Evolutionary conservation across 1,140 invertebrate species (phyloP), one percentile per base, ranked within the genome.

Genomic region (Neodiprion lecontei): DNA sequence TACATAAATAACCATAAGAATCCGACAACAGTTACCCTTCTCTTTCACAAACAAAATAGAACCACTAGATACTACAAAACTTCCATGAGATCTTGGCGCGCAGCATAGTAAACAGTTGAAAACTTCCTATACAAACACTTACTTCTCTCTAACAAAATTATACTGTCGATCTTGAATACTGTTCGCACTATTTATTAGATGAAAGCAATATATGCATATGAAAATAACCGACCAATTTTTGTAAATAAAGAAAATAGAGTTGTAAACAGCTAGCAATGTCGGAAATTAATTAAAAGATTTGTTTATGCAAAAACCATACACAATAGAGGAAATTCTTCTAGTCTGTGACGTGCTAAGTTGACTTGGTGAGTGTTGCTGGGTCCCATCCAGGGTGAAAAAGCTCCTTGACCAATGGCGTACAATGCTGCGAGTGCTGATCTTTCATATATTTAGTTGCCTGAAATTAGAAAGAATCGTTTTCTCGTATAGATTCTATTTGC

Each of bases 371-470:
- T 17, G 53, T 61, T 67, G 77, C 73, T 72, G 87, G 85, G 79
- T 88, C 76, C 88, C 88, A 89, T 49, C 86, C 86, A 28, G 85
- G 79, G 69, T 91, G 88, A 83, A 96, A 96, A 78, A 92, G 90
- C 73, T 92, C 89, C 7, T 87, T 78, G 1, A 94, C 92, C 72
- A 98, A 88, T 47, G 94, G 95, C 14, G 92, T 93, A 89, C 97
- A 98, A 87, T 99, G 97, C 10, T 94, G 93, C 0, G 95, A 94
- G 78, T 93, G 91, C 82, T 93, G 96, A 86, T 99, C 96, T 75
- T 93, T 91, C 91, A 98, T 92, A 87, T 98, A 93, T 83, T 94
- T 94, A 28, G 89, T 89, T 69, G 94, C 91, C 93, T 95, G 80
- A 76, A 90, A 89, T 67, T 61, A 61, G 11, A 61, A 61, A 40